Conservation (phyloP, 2,113 vertebrate species). For the Eclectus roratus region DNA sequence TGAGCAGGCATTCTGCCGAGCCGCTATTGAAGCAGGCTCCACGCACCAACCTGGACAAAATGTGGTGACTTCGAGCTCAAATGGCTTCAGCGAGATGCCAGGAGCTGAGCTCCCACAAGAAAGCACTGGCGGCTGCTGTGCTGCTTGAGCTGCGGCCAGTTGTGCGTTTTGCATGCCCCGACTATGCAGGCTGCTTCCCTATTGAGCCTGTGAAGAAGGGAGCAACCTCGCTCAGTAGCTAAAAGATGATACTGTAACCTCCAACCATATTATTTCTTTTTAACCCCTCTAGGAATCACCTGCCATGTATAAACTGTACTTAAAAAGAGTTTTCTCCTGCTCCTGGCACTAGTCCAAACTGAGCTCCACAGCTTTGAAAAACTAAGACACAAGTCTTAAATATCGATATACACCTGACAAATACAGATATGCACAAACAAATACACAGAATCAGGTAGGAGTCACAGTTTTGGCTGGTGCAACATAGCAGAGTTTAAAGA, state of each 20-base stretch:
- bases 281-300: conserved; percentile 52
- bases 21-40: background rate
- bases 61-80: conserved; percentile 27
- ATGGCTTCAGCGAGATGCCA: conserved; percentile 46
- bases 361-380: background rate
- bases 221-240: conserved; percentile 7
- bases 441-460: background rate
- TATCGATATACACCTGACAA: background rate
- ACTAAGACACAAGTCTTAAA: conserved; percentile 24
- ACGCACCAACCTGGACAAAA: conserved; percentile 22
- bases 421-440: background rate
- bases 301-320: conserved; percentile 45
- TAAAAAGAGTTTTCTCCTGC: conserved; percentile 26
- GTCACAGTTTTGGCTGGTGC: background rate
- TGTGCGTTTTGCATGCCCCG: conserved; percentile 22
- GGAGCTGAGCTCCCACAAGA: conserved; percentile 48
- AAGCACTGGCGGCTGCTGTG: background rate
- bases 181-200: conserved; percentile 14
- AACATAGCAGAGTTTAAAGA: background rate
- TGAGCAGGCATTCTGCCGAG: conserved; percentile 25
- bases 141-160: conserved; percentile 46
- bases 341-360: conserved; percentile 35
- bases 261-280: conserved; percentile 26
- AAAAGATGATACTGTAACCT: conserved; percentile 19
- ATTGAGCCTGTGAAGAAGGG: background rate